Evolutionary conservation across 2,797 vertebrate genomes (phyloP).

Genomic region (Margarornis squamiger): DNA sequence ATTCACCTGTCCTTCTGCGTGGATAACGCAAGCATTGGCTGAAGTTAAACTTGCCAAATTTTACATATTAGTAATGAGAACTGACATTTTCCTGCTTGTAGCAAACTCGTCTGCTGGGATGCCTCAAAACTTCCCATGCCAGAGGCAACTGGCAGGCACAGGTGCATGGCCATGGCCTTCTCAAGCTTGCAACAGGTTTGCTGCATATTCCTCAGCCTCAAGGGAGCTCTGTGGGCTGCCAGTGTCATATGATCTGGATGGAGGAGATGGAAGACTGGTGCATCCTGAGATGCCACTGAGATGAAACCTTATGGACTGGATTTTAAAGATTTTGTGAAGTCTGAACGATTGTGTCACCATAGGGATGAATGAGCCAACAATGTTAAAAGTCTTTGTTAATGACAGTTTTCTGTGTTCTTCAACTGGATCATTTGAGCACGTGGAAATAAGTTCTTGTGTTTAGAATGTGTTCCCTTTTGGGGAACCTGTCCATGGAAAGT

Average conservation of each 20-base stretch:
- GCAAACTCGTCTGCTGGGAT: not conserved
- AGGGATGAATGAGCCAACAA: not conserved
- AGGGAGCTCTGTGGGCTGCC: not conserved
- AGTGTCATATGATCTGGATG: not conserved
- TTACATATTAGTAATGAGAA: not conserved
- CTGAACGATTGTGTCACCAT: not conserved
- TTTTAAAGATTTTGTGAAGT: not conserved
- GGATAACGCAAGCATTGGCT: not conserved
- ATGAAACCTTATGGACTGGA: not conserved
- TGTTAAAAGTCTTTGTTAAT: not conserved
- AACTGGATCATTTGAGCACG: not conserved
- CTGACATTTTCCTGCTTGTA: not conserved
- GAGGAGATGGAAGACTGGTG: not conserved
- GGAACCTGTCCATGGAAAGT: not conserved
- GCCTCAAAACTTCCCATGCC: not conserved
- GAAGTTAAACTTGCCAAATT: not conserved
- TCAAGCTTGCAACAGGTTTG: not conserved
- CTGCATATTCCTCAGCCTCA: not conserved
- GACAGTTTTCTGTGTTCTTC: not conserved
- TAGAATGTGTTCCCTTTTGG: not conserved
- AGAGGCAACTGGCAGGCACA: not conserved
- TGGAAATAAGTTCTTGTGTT: not conserved
- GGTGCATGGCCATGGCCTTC: not conserved
- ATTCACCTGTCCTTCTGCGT: not conserved
- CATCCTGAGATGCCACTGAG: not conserved